Evolutionary conservation across 2,113 vertebrate species (phyloP).

Genomic region (Oryzias javanicus): DNA sequence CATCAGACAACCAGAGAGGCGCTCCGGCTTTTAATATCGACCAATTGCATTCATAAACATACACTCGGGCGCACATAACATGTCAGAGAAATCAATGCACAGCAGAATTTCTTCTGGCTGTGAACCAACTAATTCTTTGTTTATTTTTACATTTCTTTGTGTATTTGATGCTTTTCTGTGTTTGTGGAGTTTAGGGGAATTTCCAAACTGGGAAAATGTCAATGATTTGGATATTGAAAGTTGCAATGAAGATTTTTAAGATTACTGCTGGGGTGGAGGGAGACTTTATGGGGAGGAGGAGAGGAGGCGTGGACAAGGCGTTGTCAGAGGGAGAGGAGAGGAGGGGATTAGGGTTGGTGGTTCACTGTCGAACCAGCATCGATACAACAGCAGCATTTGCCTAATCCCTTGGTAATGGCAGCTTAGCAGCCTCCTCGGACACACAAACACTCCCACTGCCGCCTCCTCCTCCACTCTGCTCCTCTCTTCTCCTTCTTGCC

Average conservation of each 20-base stretch:
- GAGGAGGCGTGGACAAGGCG: constrained; percentile 66
- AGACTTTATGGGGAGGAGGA: constrained; percentile 50
- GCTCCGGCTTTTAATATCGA: constrained; percentile 71
- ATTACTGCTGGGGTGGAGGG: constrained; percentile 27
- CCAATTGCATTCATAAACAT: constrained; percentile 53
- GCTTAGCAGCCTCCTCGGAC: constrained; percentile 81
- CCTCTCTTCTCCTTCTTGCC: constrained; percentile 64
- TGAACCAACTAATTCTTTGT: constrained; percentile 51
- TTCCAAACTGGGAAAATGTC: constrained; percentile 42
- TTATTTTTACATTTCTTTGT: constrained; percentile 9
- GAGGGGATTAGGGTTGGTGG: constrained; percentile 76
- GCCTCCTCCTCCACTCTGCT: constrained; percentile 63
- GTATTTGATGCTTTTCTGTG: not conserved
- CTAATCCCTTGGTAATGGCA: constrained; percentile 84
- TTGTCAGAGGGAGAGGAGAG: constrained; percentile 72
- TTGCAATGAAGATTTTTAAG: constrained; percentile 43
- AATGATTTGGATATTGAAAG: constrained; percentile 58
- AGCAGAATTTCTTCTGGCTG: constrained; percentile 68
- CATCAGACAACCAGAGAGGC: constrained; percentile 65
- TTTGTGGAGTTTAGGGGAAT: constrained; percentile 19
- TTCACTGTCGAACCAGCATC: constrained; percentile 77
- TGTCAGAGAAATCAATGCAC: constrained; percentile 73
- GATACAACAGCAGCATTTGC: constrained; percentile 81
- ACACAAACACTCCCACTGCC: constrained; percentile 77
- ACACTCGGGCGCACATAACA: constrained; percentile 45